Base-by-base conservation (phyloP, 1,140 invertebrate species). In the Trissolcus basalis region DNA sequence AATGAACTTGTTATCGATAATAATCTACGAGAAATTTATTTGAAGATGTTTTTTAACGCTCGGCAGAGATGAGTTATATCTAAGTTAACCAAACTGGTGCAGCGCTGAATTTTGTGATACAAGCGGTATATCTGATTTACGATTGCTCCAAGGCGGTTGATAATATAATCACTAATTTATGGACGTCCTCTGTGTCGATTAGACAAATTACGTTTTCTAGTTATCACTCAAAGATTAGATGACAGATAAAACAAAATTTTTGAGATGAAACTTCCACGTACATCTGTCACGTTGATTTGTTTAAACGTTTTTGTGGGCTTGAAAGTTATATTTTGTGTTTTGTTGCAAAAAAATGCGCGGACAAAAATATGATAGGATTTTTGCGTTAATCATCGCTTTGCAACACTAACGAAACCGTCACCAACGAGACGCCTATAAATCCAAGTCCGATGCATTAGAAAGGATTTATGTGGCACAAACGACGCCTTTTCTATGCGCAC, bases 381-480 rank as follows among this genome's bases (percentile, higher is more conserved):
- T 27, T 27, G 19, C 19, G 65, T 69, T 69, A 69, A 69, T 69
- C 65, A 69, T 59, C 41, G 65, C 55, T 48, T 56, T 8, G 65
- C 55, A 61, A 61, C 45, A 53, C 33, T 63, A 50, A 71, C 59
- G 55, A 76, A 69, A 76, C 63, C 72, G 72, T 76, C 65, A 76
- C 65, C 60, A 60, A 67, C 67, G 67, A 27, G 19, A 71, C 61
- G 73, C 61, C 73, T 77, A 71, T 71, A 77, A 70, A 77, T 77
- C 61, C 32, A 54, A 59, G 67, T 59, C 48, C 67, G 61, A 65
- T 48, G 67, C 55, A 76, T 69, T 76, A 76, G 67, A 70, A 76
- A 76, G 73, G 73, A 76, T 70, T 76, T 67, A 70, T 76, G 60
- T 76, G 72, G 51, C 64, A 64, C 72, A 59, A 76, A 69, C 72